These are phyloP conservation scores for Ibycter americanus DNA, from an alignment of 2,797 vertebrate genomes.

Conservation along the genomic window DNA sequence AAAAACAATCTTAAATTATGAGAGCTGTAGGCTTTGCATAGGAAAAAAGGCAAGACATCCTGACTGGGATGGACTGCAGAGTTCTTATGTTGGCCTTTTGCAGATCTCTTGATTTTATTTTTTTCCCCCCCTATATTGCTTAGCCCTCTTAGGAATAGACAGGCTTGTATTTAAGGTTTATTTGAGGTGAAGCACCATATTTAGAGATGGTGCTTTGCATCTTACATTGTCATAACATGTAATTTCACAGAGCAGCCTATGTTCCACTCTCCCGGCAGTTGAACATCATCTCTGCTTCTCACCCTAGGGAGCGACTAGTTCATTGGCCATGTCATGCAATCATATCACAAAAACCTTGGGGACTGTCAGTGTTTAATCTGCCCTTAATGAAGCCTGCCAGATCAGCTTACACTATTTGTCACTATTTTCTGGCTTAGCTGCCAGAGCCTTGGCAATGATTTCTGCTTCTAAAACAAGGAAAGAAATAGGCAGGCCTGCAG, in stretches of 20 bases:
- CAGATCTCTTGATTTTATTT: neutral
- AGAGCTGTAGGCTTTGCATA: neutral
- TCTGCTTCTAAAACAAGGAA: neutral
- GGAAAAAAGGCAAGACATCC: neutral
- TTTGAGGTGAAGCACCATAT: constrained; percentile 9
- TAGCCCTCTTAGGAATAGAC: neutral
- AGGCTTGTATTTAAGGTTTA: neutral
- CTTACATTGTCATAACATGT: neutral
- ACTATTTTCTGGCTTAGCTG: constrained; percentile 26
- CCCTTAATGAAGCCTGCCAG: constrained; percentile 46
- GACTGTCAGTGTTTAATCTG: constrained; percentile 55
- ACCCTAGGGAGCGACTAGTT: constrained; percentile 31
- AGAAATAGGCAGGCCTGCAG: neutral
- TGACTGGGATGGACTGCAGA: neutral
- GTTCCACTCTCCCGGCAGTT: neutral
- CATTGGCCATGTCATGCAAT: constrained; percentile 41
- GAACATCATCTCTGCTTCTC: constrained; percentile 18
- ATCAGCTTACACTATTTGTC: constrained; percentile 46
- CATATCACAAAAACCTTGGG: constrained; percentile 50
- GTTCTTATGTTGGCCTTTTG: neutral
- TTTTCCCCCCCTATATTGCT: neutral
- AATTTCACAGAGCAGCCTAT: neutral
- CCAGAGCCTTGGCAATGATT: constrained; percentile 16
- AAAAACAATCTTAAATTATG: neutral
- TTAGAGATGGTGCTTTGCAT: neutral